These are phyloP conservation scores for Perizoma affinitatum DNA, from an alignment of 2,888 invertebrate species.

Conservation along the genomic window DNA sequence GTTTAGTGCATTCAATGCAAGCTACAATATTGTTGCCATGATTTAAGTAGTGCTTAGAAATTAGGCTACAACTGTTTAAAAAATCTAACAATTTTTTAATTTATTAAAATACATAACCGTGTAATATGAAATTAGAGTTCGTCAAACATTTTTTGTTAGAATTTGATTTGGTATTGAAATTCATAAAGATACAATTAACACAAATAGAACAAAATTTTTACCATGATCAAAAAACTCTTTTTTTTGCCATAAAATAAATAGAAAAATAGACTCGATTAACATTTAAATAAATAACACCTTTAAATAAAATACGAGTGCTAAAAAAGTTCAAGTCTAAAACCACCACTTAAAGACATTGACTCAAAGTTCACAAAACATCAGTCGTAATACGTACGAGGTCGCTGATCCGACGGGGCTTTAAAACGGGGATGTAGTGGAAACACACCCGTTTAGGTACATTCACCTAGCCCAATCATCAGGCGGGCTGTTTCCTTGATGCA, in stretches of 20 bases:
- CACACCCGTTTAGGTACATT: constrained; percentile 75
- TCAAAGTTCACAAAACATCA: constrained; percentile 47
- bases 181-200: too few relatives aligned
- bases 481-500: constrained; percentile 72
- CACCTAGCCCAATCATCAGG: constrained; percentile 88
- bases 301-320: constrained; percentile 4
- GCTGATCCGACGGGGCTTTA: constrained; percentile 54
- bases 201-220: constrained; percentile 3
- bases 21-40: neutral
- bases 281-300: neutral
- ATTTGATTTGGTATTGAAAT: too few relatives aligned
- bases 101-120: too few relatives aligned
- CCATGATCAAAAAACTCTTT: neutral
- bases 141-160: too few relatives aligned
- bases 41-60: neutral
- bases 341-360: constrained; percentile 39
- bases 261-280: too few relatives aligned
- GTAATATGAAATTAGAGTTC: too few relatives aligned
- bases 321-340: constrained; percentile 28
- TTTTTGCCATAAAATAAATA: too few relatives aligned
- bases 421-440: constrained; percentile 60
- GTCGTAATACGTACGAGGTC: constrained; percentile 44
- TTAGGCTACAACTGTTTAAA: too few relatives aligned
- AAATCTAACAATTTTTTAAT: too few relatives aligned
- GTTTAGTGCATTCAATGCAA: neutral